phyloP scores from a whole-genome alignment of 1,140 invertebrate species.

The Diuraphis noxia region DNA sequence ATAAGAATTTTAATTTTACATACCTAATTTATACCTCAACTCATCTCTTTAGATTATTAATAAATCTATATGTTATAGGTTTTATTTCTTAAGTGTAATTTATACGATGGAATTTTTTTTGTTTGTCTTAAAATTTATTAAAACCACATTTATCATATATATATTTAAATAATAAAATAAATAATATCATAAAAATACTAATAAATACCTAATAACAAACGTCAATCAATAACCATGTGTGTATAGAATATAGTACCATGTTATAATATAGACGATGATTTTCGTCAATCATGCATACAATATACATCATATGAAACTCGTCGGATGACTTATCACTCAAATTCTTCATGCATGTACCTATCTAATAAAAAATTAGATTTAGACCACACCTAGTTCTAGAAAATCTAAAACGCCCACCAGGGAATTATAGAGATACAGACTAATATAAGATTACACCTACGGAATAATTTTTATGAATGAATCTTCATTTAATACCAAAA shows the following conservation, averaged over 20 bases:
- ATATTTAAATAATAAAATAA: not conserved
- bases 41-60: not conserved
- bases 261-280: not conserved
- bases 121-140: not conserved
- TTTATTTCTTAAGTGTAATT: not conserved
- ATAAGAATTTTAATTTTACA: not conserved
- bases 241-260: not conserved
- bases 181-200: too few species aligned
- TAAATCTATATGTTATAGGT: not conserved
- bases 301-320: not conserved
- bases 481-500: slow-evolving; percentile 12
- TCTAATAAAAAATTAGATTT: not conserved
- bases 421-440: not conserved
- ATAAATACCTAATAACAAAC: not conserved
- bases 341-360: not conserved
- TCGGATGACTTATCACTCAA: slow-evolving; percentile 12
- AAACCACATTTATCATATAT: not conserved
- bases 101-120: not conserved
- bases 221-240: not conserved
- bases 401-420: slow-evolving; percentile 1
- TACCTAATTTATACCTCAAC: not conserved
- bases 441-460: slow-evolving; percentile 5
- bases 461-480: slow-evolving; percentile 16
- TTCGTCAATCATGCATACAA: not conserved
- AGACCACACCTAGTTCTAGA: slow-evolving; percentile 10